Percentiles rank a stretch among this genome's conserved stretches.
phyloP scores from a whole-genome alignment of 2,888 invertebrate genomes.

The Didymodactylos carnosus region DNA sequence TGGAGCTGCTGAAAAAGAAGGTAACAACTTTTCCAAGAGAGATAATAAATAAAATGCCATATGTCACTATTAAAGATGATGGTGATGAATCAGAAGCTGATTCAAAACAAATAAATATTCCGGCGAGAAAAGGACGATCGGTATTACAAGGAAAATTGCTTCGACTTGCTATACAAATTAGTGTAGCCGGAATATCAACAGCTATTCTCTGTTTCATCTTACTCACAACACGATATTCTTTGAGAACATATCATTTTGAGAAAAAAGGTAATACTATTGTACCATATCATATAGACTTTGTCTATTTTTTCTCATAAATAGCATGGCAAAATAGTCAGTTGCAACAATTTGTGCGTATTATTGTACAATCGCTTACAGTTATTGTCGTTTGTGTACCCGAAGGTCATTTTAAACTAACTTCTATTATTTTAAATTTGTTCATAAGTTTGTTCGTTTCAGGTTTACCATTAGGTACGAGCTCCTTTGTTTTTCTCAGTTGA shows the following conservation, averaged over 20 bases:
- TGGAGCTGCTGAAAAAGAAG: slow-evolving; percentile 48
- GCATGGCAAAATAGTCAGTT: neutral
- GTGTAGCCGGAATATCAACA: neutral
- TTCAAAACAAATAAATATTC: neutral
- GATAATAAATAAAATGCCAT: neutral
- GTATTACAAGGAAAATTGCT: slow-evolving; percentile 95
- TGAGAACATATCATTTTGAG: neutral
- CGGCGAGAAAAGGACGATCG: slow-evolving; percentile 54
- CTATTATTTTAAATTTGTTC: too few species aligned
- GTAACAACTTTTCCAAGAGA: neutral
- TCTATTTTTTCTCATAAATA: too few species aligned
- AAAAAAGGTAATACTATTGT: too few species aligned
- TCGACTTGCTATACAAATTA: slow-evolving; percentile 72
- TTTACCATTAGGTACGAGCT: too few species aligned
- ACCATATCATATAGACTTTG: too few species aligned
- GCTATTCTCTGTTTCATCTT: neutral
- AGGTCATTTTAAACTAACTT: too few species aligned
- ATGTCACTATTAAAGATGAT: too few species aligned
- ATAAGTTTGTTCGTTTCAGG: too few species aligned
- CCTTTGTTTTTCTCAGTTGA: too few species aligned
- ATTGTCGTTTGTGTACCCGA: slow-evolving; percentile 4
- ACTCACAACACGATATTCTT: neutral
- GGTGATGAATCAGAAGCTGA: too few species aligned
- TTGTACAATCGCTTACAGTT: neutral
- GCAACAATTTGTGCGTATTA: neutral